A percentile compares a stretch with the other conserved stretches of the same genome.
These are phyloP conservation scores for Leucoraja erinaceus DNA, from an alignment of 2,113 vertebrate genomes.

Conservation along the genomic window DNA sequence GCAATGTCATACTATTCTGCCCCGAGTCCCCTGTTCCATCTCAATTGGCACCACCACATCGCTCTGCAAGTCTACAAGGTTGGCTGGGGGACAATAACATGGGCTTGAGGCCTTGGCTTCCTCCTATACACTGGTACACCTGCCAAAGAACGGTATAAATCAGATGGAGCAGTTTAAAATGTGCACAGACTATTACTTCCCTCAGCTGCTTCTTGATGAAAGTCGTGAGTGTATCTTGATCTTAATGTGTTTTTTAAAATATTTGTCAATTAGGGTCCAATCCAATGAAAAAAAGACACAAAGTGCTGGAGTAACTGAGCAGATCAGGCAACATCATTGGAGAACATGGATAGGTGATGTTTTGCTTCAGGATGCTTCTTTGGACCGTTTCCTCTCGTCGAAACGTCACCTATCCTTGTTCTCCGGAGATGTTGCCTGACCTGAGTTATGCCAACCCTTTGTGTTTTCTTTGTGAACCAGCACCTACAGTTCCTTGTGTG, in stretches of 20 bases:
- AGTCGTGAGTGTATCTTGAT: not conserved
- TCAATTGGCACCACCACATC: conserved; percentile 15
- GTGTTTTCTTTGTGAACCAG: too few relatives aligned
- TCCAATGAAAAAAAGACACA: too few relatives aligned
- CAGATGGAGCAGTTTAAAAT: not conserved
- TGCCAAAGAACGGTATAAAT: conserved; percentile 21
- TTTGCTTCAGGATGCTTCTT: too few relatives aligned
- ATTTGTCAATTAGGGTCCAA: not conserved
- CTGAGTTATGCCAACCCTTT: too few relatives aligned
- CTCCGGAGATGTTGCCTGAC: too few relatives aligned
- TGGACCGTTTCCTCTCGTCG: too few relatives aligned
- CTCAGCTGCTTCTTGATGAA: not conserved
- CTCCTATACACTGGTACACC: not conserved
- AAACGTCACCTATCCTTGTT: too few relatives aligned
- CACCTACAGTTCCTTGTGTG: too few relatives aligned
- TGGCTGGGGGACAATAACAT: not conserved
- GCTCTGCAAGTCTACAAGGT: not conserved
- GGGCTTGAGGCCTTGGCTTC: conserved; percentile 2
- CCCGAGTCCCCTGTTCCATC: conserved; percentile 27
- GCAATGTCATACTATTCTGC: conserved; percentile 23
- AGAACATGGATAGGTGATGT: too few relatives aligned
- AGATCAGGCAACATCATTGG: too few relatives aligned
- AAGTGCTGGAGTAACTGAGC: too few relatives aligned
- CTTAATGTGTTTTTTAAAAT: not conserved
- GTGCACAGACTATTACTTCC: not conserved